A percentile compares a stretch with the other conserved stretches of the same genome.
Evolutionary conservation across 2,797 vertebrate genomes (phyloP).

Genomic region (Rhincodon typus): DNA sequence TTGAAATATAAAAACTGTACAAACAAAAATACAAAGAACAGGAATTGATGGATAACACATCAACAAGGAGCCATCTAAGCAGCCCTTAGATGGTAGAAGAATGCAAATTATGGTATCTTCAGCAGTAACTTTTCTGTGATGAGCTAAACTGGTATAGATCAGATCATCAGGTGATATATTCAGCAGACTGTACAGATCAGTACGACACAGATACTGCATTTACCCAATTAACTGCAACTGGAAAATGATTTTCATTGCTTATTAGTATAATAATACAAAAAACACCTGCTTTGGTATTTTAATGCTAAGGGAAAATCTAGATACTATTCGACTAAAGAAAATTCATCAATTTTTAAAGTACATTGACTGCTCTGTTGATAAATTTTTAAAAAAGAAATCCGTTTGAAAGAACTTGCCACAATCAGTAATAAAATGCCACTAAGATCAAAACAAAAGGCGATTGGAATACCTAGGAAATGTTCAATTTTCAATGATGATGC

Average conservation of each 20-base stretch:
- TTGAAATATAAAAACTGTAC: background rate
- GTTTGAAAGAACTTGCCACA: background rate
- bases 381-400: background rate
- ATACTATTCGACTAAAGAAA: background rate
- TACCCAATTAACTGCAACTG: background rate
- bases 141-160: background rate
- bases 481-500: background rate
- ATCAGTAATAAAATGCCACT: background rate
- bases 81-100: background rate
- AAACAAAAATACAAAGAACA: background rate
- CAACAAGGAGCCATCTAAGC: no score
- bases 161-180: background rate
- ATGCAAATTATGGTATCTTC: background rate
- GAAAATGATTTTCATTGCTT: background rate
- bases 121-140: background rate
- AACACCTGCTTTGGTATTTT: background rate
- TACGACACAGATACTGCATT: background rate
- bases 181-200: background rate
- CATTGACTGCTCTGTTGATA: background rate
- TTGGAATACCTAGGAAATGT: background rate
- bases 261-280: background rate
- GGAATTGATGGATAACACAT: no score
- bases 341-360: background rate
- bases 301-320: background rate
- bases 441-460: background rate